These are phyloP conservation scores for Nyctibius bracteatus DNA, from an alignment of 2,113 vertebrate genomes.

Conservation along the genomic window DNA sequence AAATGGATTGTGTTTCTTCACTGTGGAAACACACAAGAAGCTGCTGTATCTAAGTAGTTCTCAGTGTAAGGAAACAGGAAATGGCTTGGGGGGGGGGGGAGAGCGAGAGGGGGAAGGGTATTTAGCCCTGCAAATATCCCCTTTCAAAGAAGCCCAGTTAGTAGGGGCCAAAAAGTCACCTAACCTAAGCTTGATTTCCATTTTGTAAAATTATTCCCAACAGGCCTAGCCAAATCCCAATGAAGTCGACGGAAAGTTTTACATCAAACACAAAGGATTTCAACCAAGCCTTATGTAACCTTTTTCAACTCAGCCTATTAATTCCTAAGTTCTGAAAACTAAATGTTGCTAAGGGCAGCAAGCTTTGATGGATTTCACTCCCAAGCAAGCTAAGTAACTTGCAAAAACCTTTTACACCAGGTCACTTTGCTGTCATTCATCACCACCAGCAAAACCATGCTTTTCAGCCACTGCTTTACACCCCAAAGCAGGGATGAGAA, in stretches of 20 bases:
- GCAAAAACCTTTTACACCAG: not conserved
- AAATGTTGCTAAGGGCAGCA: not conserved
- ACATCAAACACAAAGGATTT: slow-evolving; percentile 49
- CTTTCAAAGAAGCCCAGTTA: slow-evolving; percentile 57
- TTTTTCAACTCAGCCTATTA: slow-evolving; percentile 14
- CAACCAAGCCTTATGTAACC: slow-evolving; percentile 17
- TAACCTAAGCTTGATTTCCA: slow-evolving; percentile 54
- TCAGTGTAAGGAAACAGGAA: slow-evolving; percentile 56
- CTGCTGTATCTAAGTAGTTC: slow-evolving; percentile 42
- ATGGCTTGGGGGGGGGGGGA: not conserved
- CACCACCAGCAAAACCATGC: not conserved
- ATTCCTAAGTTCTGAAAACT: not conserved
- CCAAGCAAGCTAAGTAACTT: not conserved
- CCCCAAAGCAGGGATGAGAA: not conserved
- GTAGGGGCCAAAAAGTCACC: slow-evolving; percentile 54
- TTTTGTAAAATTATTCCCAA: slow-evolving; percentile 55
- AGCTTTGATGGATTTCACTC: not conserved
- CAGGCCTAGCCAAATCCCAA: slow-evolving; percentile 24
- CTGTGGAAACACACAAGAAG: slow-evolving; percentile 58
- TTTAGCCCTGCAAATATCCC: slow-evolving; percentile 46
- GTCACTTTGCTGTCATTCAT: not conserved
- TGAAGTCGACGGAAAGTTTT: slow-evolving; percentile 47
- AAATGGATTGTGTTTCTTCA: slow-evolving; percentile 59
- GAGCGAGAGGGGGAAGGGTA: not conserved
- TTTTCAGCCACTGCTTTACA: not conserved